Conservation (phyloP, 1,140 invertebrate species). For the Colletes latitarsis region DNA sequence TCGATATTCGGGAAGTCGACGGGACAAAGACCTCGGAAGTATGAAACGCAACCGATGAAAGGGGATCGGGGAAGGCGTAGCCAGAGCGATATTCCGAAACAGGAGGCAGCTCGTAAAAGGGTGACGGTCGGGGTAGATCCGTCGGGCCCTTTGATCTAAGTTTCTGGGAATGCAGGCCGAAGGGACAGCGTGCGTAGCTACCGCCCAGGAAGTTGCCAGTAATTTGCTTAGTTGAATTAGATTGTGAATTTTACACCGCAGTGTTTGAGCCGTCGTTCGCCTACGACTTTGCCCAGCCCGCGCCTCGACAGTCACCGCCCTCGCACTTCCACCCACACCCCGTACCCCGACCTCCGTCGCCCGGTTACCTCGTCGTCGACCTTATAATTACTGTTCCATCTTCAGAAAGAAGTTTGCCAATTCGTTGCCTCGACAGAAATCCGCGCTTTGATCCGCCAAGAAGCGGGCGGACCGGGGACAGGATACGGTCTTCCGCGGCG, state of each 20-base stretch:
- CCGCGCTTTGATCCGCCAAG: slow-evolving; percentile 64
- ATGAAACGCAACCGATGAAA: slow-evolving; percentile 42
- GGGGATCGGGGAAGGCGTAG: background rate
- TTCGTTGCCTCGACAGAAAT: slow-evolving; percentile 58
- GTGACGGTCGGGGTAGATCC: slow-evolving; percentile 21
- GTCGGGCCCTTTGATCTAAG: slow-evolving; percentile 72
- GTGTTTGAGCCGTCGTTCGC: slow-evolving; percentile 67
- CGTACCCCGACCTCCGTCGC: background rate
- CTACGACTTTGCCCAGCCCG: slow-evolving; percentile 12
- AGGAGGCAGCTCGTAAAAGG: slow-evolving; percentile 44
- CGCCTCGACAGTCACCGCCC: background rate
- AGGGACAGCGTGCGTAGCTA: slow-evolving; percentile 66
- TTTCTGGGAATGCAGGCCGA: slow-evolving; percentile 70
- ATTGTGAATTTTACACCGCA: slow-evolving; percentile 73
- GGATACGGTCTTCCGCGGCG: slow-evolving; percentile 10
- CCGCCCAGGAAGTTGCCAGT: slow-evolving; percentile 67
- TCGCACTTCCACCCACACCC: background rate
- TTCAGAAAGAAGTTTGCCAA: slow-evolving; percentile 63
- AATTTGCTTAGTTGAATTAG: slow-evolving; percentile 77
- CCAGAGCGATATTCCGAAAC: slow-evolving; percentile 30
- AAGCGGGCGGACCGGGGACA: slow-evolving; percentile 38
- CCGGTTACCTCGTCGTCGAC: slow-evolving; percentile 12
- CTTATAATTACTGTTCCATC: slow-evolving; percentile 70
- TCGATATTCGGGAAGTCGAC: slow-evolving; percentile 27
- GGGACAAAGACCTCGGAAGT: slow-evolving; percentile 32